Evolutionary conservation across 2,113 vertebrate species (phyloP).

Genomic region (Zosterops lateralis): DNA sequence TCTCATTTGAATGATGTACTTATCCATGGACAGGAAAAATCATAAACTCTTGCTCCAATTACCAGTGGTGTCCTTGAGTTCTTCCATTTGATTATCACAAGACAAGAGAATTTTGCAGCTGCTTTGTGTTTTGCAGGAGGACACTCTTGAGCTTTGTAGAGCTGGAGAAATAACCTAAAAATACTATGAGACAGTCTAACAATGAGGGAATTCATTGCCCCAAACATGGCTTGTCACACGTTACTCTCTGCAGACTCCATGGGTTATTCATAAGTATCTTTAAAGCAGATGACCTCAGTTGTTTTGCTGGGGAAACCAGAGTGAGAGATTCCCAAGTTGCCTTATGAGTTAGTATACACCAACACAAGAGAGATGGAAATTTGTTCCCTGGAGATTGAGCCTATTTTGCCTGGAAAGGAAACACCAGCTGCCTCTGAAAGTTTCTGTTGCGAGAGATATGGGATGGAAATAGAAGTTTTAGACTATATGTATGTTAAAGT

Average conservation of each 20-base stretch:
- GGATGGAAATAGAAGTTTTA: constrained; percentile 76
- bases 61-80: not conserved
- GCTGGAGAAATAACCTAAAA: constrained; percentile 58
- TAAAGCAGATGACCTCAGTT: constrained; percentile 54
- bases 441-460: not conserved
- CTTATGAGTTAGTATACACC: not conserved
- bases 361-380: not conserved
- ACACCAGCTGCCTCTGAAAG: not conserved
- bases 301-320: constrained; percentile 36
- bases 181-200: constrained; percentile 17
- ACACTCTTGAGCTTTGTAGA: constrained; percentile 74
- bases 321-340: not conserved
- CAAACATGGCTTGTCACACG: constrained; percentile 46
- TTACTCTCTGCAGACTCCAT: constrained; percentile 33
- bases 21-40: not conserved
- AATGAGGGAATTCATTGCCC: constrained; percentile 62
- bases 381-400: not conserved
- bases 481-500: constrained; percentile 82
- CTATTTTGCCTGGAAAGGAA: not conserved
- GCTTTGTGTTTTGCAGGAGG: constrained; percentile 16
- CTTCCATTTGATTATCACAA: constrained; percentile 48
- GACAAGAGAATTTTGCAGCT: constrained; percentile 3
- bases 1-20: not conserved
- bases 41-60: not conserved
- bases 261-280: constrained; percentile 43